Conservation (phyloP, 1,140 invertebrate species). For the Scaptomyza hsui region DNA sequence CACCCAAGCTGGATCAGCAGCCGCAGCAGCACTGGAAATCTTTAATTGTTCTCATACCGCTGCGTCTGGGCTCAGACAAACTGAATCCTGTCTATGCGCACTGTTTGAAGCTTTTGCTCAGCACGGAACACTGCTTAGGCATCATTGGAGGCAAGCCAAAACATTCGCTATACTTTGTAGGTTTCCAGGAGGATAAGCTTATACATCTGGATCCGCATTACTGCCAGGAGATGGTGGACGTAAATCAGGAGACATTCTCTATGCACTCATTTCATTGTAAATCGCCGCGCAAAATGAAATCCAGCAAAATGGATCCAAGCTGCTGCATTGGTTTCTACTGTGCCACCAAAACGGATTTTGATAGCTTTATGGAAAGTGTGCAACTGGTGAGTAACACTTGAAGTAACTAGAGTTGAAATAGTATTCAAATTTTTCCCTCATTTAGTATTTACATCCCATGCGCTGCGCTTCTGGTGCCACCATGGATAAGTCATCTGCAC, state of each 20-base stretch:
- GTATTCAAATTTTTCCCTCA: slow-evolving; percentile 59
- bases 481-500: slow-evolving; percentile 45
- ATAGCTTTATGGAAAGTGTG: slow-evolving; percentile 89
- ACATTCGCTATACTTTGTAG: slow-evolving; percentile 96
- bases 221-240: slow-evolving; percentile 95
- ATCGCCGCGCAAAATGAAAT: slow-evolving; percentile 93
- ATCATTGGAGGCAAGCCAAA: slow-evolving; percentile 96
- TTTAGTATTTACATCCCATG: slow-evolving; percentile 87
- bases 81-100: slow-evolving; percentile 93
- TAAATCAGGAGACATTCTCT: slow-evolving; percentile 89
- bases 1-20: slow-evolving; percentile 31
- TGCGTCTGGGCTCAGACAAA: slow-evolving; percentile 93
- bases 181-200: slow-evolving; percentile 95
- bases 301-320: slow-evolving; percentile 96
- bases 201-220: slow-evolving; percentile 97
- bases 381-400: slow-evolving; percentile 87
- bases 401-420: background rate
- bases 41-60: slow-evolving; percentile 92
- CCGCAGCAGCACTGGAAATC: slow-evolving; percentile 88
- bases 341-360: slow-evolving; percentile 90
- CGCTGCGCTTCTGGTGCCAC: slow-evolving; percentile 79
- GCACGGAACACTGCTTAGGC: slow-evolving; percentile 92
- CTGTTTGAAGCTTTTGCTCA: slow-evolving; percentile 91
- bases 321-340: slow-evolving; percentile 97
- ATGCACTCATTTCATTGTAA: slow-evolving; percentile 93